Conservation (phyloP, 2,797 vertebrate genomes). For the Hyperoplus immaculatus region DNA sequence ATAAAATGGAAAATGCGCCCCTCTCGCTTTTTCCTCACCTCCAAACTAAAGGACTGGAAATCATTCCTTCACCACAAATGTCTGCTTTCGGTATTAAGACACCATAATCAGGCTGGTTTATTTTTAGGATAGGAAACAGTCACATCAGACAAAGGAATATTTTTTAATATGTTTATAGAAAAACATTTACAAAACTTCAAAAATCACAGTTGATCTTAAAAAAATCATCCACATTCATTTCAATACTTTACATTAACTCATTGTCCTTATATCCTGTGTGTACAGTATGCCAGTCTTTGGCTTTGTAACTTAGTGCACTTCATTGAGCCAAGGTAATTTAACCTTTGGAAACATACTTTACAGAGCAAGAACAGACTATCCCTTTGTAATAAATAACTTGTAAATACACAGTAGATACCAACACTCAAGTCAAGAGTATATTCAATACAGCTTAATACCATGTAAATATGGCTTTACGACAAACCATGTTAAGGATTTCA, state of each 20-base stretch:
- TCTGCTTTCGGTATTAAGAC: too few relatives aligned
- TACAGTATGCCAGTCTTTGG: background rate
- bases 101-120: too few relatives aligned
- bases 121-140: background rate
- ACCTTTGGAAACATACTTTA: background rate
- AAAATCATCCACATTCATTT: background rate
- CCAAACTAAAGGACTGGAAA: too few relatives aligned
- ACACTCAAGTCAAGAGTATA: background rate
- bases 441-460: background rate
- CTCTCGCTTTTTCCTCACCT: too few relatives aligned
- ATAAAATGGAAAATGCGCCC: too few relatives aligned
- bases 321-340: background rate
- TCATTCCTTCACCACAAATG: too few relatives aligned
- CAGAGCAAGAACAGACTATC: background rate
- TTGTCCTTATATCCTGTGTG: background rate
- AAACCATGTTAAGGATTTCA: background rate
- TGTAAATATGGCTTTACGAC: background rate
- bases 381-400: slow-evolving; percentile 9
- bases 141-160: background rate
- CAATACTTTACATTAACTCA: background rate
- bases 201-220: background rate
- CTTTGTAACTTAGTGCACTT: too few relatives aligned
- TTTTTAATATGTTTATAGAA: background rate
- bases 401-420: slow-evolving; percentile 8
- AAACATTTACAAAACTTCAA: background rate